Base-by-base conservation (phyloP, 2,113 vertebrate species). In the Phycodurus eques region DNA sequence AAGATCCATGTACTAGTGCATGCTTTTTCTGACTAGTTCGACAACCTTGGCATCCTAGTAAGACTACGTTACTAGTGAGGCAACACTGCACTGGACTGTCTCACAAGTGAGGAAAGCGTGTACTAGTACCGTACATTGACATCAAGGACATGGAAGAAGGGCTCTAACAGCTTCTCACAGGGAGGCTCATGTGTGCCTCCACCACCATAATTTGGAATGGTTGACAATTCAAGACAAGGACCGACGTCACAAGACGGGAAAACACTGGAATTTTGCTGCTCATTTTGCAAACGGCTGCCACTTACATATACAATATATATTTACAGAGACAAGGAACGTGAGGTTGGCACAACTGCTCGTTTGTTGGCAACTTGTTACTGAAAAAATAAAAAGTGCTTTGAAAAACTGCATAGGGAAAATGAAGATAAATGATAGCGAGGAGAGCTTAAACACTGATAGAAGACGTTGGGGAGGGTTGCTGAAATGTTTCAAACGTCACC, bases 281-380 rank as follows among this genome's bases (percentile, higher is more conserved):
- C 69, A 80, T 87, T 81, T 88, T 80, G 85, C 68, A 66, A 86
- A 54, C 14, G 27, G 27, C 35, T 44, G 42, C n/a, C 64, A 49
- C n/a, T 9, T 35, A 5, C 27, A 66, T 83, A 54, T 20, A 65
- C 61, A 67, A 54, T 61, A 88, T 85, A 84, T 84, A 91, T 47
- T 47, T 66, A 66, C 64, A 66, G 8, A 65, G 80, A 79, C 70
- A 78, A 85, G 75, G 53, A 75, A 90, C 67, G 91, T 93, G 88
- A 83, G 87, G 84, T 92, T 95, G 94, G 94, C 94, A 93, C 95
- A 88, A 92, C 80, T 86, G 88, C 86, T 74, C 56, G 91, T 88
- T 90, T 90, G 91, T 96, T 96, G 95, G 95, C 95, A 96, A 95
- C 93, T 88, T 94, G 94, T 89, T 94, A 94, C 92, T 94, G 9